A percentile compares a stretch with the other conserved stretches of the same genome.
These are phyloP conservation scores for Chloroceryle inda DNA, from an alignment of 2,797 vertebrate species.

Conservation along the genomic window DNA sequence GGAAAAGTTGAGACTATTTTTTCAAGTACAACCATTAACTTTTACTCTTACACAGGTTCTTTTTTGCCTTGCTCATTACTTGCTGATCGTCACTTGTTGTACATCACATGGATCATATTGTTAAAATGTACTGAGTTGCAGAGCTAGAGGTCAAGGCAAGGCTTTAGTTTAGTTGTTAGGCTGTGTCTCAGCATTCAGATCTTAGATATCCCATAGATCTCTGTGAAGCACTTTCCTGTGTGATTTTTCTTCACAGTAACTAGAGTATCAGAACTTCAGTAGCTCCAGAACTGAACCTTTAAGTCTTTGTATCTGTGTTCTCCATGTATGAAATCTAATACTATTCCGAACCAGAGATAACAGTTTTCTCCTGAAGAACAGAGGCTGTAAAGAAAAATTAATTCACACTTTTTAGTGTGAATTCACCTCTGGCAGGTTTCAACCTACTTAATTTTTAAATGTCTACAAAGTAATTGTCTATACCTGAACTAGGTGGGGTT, in stretches of 20 bases:
- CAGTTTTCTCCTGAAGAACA: neutral
- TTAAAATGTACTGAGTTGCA: neutral
- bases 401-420: neutral
- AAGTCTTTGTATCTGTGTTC: constrained; percentile 18
- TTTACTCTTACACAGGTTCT: neutral
- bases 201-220: neutral
- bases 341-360: neutral
- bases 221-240: neutral
- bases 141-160: neutral
- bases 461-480: constrained; percentile 4
- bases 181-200: neutral
- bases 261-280: neutral
- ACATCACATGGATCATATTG: neutral
- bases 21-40: neutral
- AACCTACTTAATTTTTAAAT: neutral
- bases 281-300: neutral
- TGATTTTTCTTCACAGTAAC: constrained; percentile 22
- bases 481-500: neutral
- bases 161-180: neutral
- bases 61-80: neutral
- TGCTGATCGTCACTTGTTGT: neutral
- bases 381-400: neutral
- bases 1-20: neutral
- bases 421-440: neutral
- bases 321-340: neutral